Percentiles rank a stretch among this genome's conserved stretches.
phyloP scores from a whole-genome alignment of 2,888 invertebrate species.

The Harpalus rubripes region DNA sequence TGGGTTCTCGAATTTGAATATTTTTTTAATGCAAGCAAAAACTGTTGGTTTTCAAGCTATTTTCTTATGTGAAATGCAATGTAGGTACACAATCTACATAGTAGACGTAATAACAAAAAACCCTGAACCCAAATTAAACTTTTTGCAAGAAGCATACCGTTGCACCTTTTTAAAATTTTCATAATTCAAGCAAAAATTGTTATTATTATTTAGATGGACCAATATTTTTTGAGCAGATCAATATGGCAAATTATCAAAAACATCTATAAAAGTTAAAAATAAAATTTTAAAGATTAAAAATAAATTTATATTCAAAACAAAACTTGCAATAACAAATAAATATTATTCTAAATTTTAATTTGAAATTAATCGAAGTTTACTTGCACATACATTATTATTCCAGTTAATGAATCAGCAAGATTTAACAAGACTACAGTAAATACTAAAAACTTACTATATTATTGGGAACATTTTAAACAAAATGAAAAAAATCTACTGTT shows the following conservation, averaged over 20 bases:
- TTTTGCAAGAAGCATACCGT: conserved; percentile 22
- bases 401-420: conserved; percentile 44
- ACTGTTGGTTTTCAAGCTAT: too few species aligned
- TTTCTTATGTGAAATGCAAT: too few species aligned
- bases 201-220: not conserved
- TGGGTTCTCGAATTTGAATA: too few species aligned
- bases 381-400: conserved; percentile 48
- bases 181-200: conserved; percentile 18
- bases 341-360: conserved; percentile 35
- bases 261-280: conserved; percentile 18
- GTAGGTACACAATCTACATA: not conserved
- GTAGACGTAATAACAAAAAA: conserved; percentile 22
- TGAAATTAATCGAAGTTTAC: conserved; percentile 21
- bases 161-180: conserved; percentile 9
- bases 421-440: conserved; percentile 38
- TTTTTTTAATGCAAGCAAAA: too few species aligned
- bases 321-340: conserved; percentile 35
- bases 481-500: conserved; percentile 14
- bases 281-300: conserved; percentile 1
- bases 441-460: conserved; percentile 9
- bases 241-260: conserved; percentile 74
- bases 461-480: conserved; percentile 3
- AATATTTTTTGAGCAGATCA: conserved; percentile 45
- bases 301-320: conserved; percentile 29
- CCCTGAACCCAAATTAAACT: conserved; percentile 24